Conservation (phyloP, 2,888 invertebrate species). For the Polydrusus tereticollis region DNA sequence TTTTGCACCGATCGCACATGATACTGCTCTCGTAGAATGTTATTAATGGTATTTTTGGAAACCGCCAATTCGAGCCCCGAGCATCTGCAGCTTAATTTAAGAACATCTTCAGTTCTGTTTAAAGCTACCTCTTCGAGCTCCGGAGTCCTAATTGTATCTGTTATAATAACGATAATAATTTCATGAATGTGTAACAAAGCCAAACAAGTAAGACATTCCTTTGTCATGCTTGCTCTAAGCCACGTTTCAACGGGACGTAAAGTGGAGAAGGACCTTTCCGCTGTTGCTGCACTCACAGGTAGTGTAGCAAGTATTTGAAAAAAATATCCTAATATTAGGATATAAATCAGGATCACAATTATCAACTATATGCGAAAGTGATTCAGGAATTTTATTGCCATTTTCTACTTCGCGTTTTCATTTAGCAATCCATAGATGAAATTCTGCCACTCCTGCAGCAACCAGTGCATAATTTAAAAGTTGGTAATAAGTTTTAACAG, state of each 20-base stretch:
- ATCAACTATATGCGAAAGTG: not conserved
- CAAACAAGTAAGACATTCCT: not conserved
- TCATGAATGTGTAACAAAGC: not conserved
- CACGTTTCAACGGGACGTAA: not conserved
- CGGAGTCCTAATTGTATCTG: too few species aligned
- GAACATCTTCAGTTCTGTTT: too few species aligned
- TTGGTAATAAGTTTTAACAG: not conserved
- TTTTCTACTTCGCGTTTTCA: not conserved
- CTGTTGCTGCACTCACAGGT: slow-evolving; percentile 5
- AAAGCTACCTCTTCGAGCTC: too few species aligned
- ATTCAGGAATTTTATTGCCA: not conserved
- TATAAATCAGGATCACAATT: slow-evolving; percentile 10
- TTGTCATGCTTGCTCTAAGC: not conserved
- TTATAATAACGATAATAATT: not conserved
- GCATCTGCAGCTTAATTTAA: too few species aligned
- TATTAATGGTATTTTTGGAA: too few species aligned
- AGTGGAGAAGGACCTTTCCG: not conserved
- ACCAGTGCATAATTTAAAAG: not conserved
- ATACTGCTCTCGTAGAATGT: too few species aligned
- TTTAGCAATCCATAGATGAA: not conserved
- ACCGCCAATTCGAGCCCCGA: too few species aligned
- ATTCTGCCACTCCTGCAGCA: not conserved
- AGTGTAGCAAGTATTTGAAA: not conserved
- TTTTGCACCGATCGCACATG: too few species aligned
- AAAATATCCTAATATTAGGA: not conserved